phyloP scores from a whole-genome alignment of 2,113 vertebrate genomes.

The Gobius niger region DNA sequence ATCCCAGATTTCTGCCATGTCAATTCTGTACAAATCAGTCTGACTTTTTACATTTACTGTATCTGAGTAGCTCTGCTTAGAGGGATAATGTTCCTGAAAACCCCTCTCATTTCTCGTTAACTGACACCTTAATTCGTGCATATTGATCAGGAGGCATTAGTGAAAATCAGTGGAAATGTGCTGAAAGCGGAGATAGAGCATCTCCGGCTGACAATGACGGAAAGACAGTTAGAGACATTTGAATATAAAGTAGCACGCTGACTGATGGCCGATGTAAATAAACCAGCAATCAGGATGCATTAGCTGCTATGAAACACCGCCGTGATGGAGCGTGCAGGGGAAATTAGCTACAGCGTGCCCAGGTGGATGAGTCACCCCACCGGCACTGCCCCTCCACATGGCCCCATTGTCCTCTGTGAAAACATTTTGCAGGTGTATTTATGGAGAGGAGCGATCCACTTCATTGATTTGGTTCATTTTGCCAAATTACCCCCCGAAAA shows the following conservation, averaged over 20 bases:
- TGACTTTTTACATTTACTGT: neutral
- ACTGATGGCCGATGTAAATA: conserved; percentile 59
- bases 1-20: neutral
- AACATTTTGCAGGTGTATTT: conserved; percentile 48
- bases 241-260: conserved; percentile 51
- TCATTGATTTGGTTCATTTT: conserved; percentile 46
- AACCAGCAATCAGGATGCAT: conserved; percentile 55
- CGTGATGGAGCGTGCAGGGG: conserved; percentile 43
- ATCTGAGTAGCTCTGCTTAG: conserved; percentile 4
- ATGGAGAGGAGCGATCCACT: conserved; percentile 43
- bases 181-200: conserved; percentile 37
- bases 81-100: conserved; percentile 57
- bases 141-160: conserved; percentile 67
- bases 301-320: conserved; percentile 28
- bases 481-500: conserved; percentile 47
- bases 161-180: conserved; percentile 60
- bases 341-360: conserved; percentile 49
- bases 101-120: conserved; percentile 57
- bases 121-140: conserved; percentile 64
- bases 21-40: neutral
- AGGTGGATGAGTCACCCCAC: conserved; percentile 44
- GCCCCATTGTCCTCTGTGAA: conserved; percentile 51
- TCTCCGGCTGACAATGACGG: conserved; percentile 26
- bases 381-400: conserved; percentile 41
- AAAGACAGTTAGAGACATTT: conserved; percentile 55